Base-by-base conservation (phyloP, 1,140 invertebrate genomes). In the Chionoecetes opilio region DNA sequence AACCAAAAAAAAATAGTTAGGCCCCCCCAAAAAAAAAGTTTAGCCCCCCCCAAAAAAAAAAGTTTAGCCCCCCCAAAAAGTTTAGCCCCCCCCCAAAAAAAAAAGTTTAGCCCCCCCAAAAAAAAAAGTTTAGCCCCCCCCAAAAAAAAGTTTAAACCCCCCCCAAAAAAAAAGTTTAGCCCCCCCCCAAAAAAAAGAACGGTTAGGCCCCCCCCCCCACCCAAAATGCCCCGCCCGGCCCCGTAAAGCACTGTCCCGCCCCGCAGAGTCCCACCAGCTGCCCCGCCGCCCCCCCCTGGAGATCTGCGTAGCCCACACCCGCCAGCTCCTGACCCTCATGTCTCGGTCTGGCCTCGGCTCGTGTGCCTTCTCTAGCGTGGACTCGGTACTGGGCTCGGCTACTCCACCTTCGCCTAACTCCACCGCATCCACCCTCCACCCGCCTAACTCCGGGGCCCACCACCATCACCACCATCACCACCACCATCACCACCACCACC, bases 281-380 rank as follows among this genome's bases (percentile, higher is more conserved):
- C 98, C 98, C 91, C 98, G 98, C 96, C 98, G 98, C 96, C 99
- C 99, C 82, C 98, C 99, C 6, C 97, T 99, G 96, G 99, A 99
- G 97, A 98, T 99, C 96, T 98, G 99, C 96, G 98, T 99, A 96
- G 98, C 98, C 96, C 99, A 99, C 97, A 98, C 99, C 31, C 98
- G 98, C 96, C 98, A 99, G 97, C 98, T 99, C 96, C 98, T 99
- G 96, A 98, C 98, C 95, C 97, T 99, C 95, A 99, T 99, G 98
- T 98, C 99, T 85, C 98, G 98, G 96, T 98, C 98, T 92, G 99
- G 98, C 92, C 98, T 99, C 93, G 99, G 99, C 96, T 98, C 99
- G 92, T 99, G 99, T 98, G 99, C 99, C 97, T 99, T 99, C 97
- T 98, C 98, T 96, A 98, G 98, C 87, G 96, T 96, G 35, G 95